Percentiles rank a stretch among this genome's conserved stretches.
Conservation (phyloP, 2,797 vertebrate species). For the Hydrocynus forskahlii region DNA sequence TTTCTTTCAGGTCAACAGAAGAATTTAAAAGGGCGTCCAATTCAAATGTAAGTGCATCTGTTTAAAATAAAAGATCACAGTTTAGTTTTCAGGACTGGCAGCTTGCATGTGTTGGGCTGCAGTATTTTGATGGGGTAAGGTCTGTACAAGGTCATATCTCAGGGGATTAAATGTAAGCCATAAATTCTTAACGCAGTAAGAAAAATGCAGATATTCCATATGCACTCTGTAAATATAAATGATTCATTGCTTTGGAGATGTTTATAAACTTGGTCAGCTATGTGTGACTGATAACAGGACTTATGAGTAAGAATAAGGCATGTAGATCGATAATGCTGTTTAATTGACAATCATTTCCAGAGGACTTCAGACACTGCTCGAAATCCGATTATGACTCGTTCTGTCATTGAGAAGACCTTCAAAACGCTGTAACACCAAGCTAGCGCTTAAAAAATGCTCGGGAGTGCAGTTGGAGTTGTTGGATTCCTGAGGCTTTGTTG, state of each 20-base stretch:
- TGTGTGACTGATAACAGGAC: slow-evolving; percentile 60
- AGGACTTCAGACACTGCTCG: slow-evolving; percentile 42
- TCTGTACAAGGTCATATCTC: slow-evolving; percentile 70
- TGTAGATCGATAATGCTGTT: slow-evolving; percentile 69
- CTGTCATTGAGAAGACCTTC: slow-evolving; percentile 28
- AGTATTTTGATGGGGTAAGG: slow-evolving; percentile 72
- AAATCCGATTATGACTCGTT: slow-evolving; percentile 33
- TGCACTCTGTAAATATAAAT: slow-evolving; percentile 61
- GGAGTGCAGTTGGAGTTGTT: background rate
- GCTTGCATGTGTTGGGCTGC: slow-evolving; percentile 63
- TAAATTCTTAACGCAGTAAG: slow-evolving; percentile 63
- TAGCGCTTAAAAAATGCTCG: background rate
- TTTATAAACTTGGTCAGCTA: slow-evolving; percentile 56
- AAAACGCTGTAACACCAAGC: background rate
- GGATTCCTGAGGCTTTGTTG: background rate
- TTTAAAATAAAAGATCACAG: slow-evolving; percentile 62
- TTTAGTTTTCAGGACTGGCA: slow-evolving; percentile 31
- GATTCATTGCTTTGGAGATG: slow-evolving; percentile 65
- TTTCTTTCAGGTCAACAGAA: slow-evolving; percentile 10
- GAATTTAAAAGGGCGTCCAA: slow-evolving; percentile 13
- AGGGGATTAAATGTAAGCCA: slow-evolving; percentile 25
- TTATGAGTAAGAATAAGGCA: slow-evolving; percentile 67
- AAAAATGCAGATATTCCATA: slow-evolving; percentile 55
- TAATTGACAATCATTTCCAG: slow-evolving; percentile 61
- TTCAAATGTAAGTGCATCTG: slow-evolving; percentile 35